These are phyloP conservation scores for Triplophysa siluroides DNA, from an alignment of 2,113 vertebrate genomes.

Conservation along the genomic window DNA sequence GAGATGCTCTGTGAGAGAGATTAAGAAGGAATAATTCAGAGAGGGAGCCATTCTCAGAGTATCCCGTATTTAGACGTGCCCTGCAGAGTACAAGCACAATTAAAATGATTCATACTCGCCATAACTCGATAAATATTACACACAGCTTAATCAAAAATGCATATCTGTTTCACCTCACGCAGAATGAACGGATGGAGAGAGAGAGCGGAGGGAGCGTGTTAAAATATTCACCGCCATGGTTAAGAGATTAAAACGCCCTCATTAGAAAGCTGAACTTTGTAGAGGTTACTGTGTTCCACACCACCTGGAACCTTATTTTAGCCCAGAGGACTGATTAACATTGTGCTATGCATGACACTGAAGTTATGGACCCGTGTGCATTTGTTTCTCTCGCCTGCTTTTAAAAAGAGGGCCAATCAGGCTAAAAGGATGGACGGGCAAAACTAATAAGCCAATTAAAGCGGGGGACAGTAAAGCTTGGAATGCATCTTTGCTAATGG, in stretches of 20 bases:
- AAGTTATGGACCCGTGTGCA: conserved; percentile 29
- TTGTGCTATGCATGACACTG: conserved; percentile 24
- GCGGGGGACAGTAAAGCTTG: conserved; percentile 29
- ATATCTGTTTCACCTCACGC: conserved; percentile 50
- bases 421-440: conserved; percentile 44
- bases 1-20: conserved; percentile 23
- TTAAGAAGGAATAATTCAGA: conserved; percentile 49
- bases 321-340: conserved; percentile 50
- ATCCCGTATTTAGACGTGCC: conserved; percentile 56
- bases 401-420: conserved; percentile 31
- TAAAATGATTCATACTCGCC: conserved; percentile 54
- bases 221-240: conserved; percentile 44
- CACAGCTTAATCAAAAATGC: conserved; percentile 59
- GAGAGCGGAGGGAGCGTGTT: neutral
- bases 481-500: conserved; percentile 35
- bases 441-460: conserved; percentile 51
- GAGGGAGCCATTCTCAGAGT: conserved; percentile 35
- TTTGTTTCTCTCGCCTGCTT: conserved; percentile 16
- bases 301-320: conserved; percentile 50
- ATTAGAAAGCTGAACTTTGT: conserved; percentile 50
- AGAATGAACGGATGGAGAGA: conserved; percentile 11
- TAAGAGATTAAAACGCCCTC: conserved; percentile 54
- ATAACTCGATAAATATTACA: conserved; percentile 62
- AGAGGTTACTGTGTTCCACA: conserved; percentile 54
- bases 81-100: conserved; percentile 55